Base-by-base conservation (phyloP, 37 sponge, comb jelly and placozoan genomes). In the Halichondria panicea region DNA sequence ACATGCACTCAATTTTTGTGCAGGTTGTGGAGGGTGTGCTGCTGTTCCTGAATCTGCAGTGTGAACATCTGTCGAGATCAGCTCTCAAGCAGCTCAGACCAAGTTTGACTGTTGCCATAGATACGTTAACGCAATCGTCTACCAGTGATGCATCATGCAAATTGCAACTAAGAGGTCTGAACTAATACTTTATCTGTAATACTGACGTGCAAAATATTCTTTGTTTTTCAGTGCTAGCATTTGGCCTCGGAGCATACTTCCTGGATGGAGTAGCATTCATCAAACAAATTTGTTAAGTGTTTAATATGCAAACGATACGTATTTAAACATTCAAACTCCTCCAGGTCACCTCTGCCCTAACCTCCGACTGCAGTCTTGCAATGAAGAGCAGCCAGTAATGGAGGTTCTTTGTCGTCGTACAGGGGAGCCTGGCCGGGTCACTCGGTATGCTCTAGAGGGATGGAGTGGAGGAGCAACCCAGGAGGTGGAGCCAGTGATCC, bases 261-360 rank as follows among this genome's bases (percentile, higher is more conserved):
- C 43, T 81, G 48, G 66, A 81, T 65, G 82, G 74, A 2, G 53
- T 6, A 42, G 5, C 43, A 53, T 81, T 81, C n/a, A 66, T 81
- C 1, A 34, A 39, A 30, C 64, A 63, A 18, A 54, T 81, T 38
- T 62, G 82, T 81, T 36, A 45, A n/a, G n/a, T n/a, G 66, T 65
- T 52, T 48, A 46, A 32, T 52, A 58, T n/a, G n/a, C n/a, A n/a
- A n/a, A n/a, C n/a, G n/a, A 11, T 48, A 48, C 52, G 52, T 18
- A 18, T 11, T 18, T 15, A 15, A 48, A 11, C 52, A 48, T 48
- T 48, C 11, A 11, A 11, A 48, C 52, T 48, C 52, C 52, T 18
- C 11, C 15, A 48, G 52, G 52, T 15, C 52, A 48, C 52, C 15
- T 11, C 15, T 11, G 52, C 52, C 15, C 52, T 15, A 48, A 15